Base-by-base conservation (phyloP, 2,113 vertebrate species). In the Ceyx margarethae region DNA sequence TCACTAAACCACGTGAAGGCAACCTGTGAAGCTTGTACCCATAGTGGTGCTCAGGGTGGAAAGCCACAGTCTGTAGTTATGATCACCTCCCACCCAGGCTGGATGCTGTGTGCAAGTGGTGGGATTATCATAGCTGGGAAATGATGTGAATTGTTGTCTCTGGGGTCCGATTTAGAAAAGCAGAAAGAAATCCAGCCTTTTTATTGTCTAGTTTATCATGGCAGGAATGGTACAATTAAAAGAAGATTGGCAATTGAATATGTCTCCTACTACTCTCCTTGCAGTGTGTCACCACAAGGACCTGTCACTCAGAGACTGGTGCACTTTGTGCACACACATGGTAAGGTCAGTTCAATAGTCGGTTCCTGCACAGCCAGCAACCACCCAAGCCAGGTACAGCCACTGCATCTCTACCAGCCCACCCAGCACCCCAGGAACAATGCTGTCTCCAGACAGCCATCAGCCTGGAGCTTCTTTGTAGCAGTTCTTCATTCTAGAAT, bases 271-370 rank as follows among this genome's bases (percentile, higher is more conserved):
- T 65, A 7, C 65, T 72, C 50, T 78, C 37, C 66, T 20, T 5
- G n/a, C 46, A 22, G 65, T 1, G 11, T 5, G 15, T 22, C 66
- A 14, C 45, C 74, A 76, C 0, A 0, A 82, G 74, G 67, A 78
- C 3, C 61, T 37, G 74, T 31, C 83, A 54, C 50, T 84, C 69
- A 53, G 43, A 29, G 35, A 11, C 6, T 9, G 65, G 9, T 10
- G 9, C 6, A 40, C 54, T 68, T 15, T 6, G 33, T 21, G 64
- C 46, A 26, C 4, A 1, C 0, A 1, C 1, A 1, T 16, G 19
- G 51, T 1, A 4, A 66, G 51, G 58, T 11, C 58, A 17, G 33
- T 19, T 58, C 85, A n/a, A 5, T 10, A 3, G 3, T 2, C 1
- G 5, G 57, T 19, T 78, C 54, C 56, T 58, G 50, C 56, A 81